Percentiles rank a stretch among this genome's conserved stretches.
Conservation (phyloP, 2,888 invertebrate species). For the Timema cristinae region DNA sequence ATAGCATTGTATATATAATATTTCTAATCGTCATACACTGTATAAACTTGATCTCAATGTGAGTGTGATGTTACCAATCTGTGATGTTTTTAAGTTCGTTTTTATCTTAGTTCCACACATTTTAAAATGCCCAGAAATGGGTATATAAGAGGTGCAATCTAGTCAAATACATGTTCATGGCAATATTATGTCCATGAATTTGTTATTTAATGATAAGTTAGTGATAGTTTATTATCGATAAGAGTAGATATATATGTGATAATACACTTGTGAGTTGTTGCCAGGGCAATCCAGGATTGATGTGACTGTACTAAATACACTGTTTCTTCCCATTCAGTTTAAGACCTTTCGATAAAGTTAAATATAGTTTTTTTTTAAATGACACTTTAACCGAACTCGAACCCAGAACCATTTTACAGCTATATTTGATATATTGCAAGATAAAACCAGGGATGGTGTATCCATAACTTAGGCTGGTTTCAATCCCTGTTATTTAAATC, state of each 20-base stretch:
- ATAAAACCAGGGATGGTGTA: no score
- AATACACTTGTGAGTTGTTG: not conserved
- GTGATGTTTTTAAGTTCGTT: not conserved
- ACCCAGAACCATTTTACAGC: no score
- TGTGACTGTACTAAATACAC: not conserved
- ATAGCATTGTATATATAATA: no score
- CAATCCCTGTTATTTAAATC: no score
- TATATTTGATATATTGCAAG: no score
- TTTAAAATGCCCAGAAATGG: conserved; percentile 14
- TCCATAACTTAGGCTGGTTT: no score
- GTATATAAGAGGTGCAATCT: conserved; percentile 16
- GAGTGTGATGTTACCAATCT: not conserved
- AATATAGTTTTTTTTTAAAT: no score
- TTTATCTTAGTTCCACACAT: conserved; percentile 5
- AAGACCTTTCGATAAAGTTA: no score
- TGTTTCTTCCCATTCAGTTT: no score
- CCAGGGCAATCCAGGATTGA: not conserved
- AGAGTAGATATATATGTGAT: not conserved
- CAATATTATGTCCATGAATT: not conserved
- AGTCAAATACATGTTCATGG: not conserved
- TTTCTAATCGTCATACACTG: no score
- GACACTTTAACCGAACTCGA: no score
- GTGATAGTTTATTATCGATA: not conserved
- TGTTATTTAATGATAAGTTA: not conserved
- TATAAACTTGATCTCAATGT: no score